Evolutionary conservation across 2,113 vertebrate genomes (phyloP).

Genomic region (Mormyrus iriodes): DNA sequence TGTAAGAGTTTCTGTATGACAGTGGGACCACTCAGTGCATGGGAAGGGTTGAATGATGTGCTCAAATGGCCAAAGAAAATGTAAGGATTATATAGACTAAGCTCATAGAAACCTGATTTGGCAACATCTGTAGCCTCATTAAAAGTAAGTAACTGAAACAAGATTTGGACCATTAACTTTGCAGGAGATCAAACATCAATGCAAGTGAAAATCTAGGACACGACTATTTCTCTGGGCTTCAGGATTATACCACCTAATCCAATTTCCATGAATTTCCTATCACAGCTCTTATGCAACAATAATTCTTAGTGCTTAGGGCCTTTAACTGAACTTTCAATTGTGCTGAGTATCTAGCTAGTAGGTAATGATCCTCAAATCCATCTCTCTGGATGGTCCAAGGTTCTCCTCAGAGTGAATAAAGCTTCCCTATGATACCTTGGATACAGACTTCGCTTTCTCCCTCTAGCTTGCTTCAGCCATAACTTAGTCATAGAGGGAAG

Average conservation of each 20-base stretch:
- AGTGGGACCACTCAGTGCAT: background rate
- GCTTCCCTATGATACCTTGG: background rate
- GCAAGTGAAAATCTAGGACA: background rate
- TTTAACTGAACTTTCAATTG: background rate
- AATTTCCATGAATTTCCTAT: background rate
- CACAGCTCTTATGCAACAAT: background rate
- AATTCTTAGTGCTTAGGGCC: background rate
- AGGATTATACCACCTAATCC: background rate
- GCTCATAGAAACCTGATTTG: background rate
- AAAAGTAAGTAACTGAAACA: background rate
- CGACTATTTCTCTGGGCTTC: background rate
- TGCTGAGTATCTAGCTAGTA: background rate
- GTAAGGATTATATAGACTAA: background rate
- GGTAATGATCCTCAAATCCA: background rate
- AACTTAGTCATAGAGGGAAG: background rate
- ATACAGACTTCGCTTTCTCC: background rate
- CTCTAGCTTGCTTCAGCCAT: background rate
- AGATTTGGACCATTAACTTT: background rate
- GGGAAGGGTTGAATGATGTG: background rate
- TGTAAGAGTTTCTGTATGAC: background rate
- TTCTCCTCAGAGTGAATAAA: background rate
- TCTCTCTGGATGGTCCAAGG: background rate
- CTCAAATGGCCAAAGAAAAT: background rate
- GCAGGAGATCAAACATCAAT: background rate
- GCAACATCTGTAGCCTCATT: background rate